Conservation (phyloP, 2,888 invertebrate species). For the Corbicula japonica region DNA sequence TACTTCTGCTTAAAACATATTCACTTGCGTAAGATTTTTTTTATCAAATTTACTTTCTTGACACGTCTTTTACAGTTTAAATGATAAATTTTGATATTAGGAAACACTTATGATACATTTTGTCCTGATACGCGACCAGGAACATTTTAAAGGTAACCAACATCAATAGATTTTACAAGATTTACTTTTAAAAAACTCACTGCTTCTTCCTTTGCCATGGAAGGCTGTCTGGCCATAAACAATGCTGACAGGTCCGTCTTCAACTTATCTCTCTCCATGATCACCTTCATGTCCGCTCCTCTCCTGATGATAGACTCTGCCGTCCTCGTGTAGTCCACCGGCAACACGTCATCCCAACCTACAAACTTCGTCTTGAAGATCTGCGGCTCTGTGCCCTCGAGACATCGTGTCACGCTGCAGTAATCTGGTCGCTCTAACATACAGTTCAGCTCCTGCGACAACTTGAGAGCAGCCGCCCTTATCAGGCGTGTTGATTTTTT, state of each 20-base stretch:
- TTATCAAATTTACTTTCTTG: no score
- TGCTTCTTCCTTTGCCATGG: constrained; percentile 94
- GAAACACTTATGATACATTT: no score
- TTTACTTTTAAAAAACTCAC: constrained; percentile 75
- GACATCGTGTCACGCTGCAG: constrained; percentile 95
- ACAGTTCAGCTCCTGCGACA: constrained; percentile 98
- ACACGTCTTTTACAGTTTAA: no score
- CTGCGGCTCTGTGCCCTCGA: constrained; percentile 92
- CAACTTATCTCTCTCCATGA: constrained; percentile 88
- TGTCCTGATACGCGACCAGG: no score
- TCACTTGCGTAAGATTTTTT: no score
- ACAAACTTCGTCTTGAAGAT: constrained; percentile 98
- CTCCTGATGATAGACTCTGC: constrained; percentile 98
- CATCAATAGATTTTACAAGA: no score
- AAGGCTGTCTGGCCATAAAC: constrained; percentile 97
- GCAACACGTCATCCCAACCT: constrained; percentile 99
- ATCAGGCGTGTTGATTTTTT: constrained; percentile 98
- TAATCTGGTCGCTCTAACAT: constrained; percentile 95
- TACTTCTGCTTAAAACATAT: no score
- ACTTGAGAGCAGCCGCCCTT: constrained; percentile 97
- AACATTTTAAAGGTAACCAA: no score
- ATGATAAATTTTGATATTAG: no score
- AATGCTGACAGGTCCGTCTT: constrained; percentile 96
- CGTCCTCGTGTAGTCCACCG: constrained; percentile 98
- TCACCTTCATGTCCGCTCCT: constrained; percentile 95